These are phyloP conservation scores for Illadopsis cleaveri DNA, from an alignment of 2,113 vertebrate species.

Conservation along the genomic window DNA sequence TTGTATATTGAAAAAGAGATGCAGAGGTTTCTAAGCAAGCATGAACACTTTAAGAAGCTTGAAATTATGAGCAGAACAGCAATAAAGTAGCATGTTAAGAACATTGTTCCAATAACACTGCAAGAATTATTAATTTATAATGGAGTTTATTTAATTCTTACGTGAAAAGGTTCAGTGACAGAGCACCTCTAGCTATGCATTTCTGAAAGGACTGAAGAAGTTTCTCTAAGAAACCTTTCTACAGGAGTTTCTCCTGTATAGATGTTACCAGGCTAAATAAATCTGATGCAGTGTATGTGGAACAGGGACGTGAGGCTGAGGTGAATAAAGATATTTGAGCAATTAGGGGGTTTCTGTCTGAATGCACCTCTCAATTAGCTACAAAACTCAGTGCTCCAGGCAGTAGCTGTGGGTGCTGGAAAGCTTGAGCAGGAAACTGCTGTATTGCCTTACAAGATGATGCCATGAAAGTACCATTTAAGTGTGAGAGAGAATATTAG, in stretches of 20 bases:
- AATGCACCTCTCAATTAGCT: not conserved
- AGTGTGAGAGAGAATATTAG: not conserved
- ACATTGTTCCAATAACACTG: not conserved
- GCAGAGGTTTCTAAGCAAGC: not conserved
- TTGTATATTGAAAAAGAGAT: not conserved
- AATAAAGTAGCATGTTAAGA: not conserved
- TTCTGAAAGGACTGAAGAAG: not conserved
- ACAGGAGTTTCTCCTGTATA: not conserved
- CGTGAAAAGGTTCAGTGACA: not conserved
- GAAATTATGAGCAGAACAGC: not conserved
- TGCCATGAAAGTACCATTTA: not conserved
- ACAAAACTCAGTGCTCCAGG: not conserved
- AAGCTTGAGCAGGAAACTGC: not conserved
- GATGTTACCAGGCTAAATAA: not conserved
- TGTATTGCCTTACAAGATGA: not conserved
- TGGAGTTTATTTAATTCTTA: not conserved
- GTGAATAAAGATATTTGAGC: not conserved
- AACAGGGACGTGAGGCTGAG: accelerated
- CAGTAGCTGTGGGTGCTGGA: not conserved
- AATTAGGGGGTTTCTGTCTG: not conserved
- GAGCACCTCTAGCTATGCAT: not conserved
- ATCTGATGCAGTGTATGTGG: not conserved
- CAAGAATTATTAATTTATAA: not conserved
- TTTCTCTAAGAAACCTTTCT: not conserved
- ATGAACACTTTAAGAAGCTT: not conserved